A percentile compares a stretch with the other conserved stretches of the same genome.
Conservation (phyloP, 1,140 invertebrate species). For the Eubasilissa regina region DNA sequence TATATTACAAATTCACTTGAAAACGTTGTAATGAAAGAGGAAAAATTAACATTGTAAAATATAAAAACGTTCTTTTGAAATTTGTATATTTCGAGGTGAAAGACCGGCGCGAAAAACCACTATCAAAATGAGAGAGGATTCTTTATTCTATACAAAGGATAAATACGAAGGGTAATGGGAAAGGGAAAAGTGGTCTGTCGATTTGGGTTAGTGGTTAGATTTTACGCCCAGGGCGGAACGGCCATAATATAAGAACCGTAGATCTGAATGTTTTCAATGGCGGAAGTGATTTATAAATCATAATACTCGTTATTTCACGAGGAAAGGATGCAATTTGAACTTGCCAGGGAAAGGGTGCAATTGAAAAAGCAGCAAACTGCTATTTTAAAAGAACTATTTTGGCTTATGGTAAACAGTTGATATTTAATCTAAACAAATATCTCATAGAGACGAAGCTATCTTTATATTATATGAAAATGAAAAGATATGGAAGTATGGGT, state of each 20-base stretch:
- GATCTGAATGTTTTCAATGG: background rate
- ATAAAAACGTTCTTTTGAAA: constrained; percentile 2
- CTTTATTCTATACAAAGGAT: constrained; percentile 29
- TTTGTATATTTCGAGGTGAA: constrained; percentile 16
- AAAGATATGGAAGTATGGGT: too few relatives aligned
- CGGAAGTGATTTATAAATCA: background rate
- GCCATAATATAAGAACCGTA: background rate
- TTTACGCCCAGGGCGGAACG: background rate
- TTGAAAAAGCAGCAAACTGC: too few relatives aligned
- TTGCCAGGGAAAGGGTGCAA: too few relatives aligned
- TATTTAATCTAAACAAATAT: too few relatives aligned
- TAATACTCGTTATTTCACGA: background rate
- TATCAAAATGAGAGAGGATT: constrained; percentile 8
- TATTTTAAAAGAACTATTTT: too few relatives aligned
- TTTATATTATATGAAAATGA: too few relatives aligned
- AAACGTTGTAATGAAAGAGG: too few relatives aligned
- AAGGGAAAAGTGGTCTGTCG: constrained; percentile 15
- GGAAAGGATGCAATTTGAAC: background rate
- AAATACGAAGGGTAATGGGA: constrained; percentile 22
- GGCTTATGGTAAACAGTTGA: too few relatives aligned
- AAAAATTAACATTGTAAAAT: background rate
- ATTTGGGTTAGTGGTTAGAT: constrained; percentile 13
- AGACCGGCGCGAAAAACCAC: background rate
- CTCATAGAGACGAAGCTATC: too few relatives aligned
- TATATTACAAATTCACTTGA: too few relatives aligned